These are phyloP conservation scores for Butastur rufipennis DNA, from an alignment of 2,113 vertebrate genomes.

Conservation along the genomic window DNA sequence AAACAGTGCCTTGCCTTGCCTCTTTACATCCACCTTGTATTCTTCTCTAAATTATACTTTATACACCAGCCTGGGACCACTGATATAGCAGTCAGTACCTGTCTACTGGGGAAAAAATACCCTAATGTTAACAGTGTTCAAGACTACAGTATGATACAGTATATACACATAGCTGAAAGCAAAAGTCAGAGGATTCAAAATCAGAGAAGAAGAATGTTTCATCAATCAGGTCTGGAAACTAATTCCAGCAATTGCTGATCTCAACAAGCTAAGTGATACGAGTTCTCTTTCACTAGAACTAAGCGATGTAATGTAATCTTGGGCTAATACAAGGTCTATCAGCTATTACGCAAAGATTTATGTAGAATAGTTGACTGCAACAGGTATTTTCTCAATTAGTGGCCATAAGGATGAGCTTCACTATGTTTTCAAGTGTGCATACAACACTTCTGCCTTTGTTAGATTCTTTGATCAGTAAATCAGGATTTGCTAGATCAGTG, in stretches of 20 bases:
- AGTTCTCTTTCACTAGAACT: constrained; percentile 57
- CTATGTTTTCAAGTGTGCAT: constrained; percentile 59
- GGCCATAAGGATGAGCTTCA: constrained; percentile 50
- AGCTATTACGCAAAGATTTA: constrained; percentile 26
- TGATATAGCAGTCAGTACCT: constrained; percentile 59
- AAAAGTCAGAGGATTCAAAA: constrained; percentile 59
- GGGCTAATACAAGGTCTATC: constrained; percentile 48
- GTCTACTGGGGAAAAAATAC: constrained; percentile 44
- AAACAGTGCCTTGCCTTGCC: constrained; percentile 58
- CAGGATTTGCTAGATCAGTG: constrained; percentile 44
- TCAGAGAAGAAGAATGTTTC: constrained; percentile 58
- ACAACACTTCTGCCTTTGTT: constrained; percentile 32
- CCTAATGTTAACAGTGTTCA: constrained; percentile 73
- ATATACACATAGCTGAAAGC: constrained; percentile 72
- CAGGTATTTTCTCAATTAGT: constrained; percentile 55
- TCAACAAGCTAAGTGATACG: constrained; percentile 63
- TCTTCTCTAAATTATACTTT: constrained; percentile 53
- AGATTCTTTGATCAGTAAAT: constrained; percentile 55
- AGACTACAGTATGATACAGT: constrained; percentile 75
- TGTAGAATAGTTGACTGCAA: constrained; percentile 44
- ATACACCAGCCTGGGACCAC: constrained; percentile 57
- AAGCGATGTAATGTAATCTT: constrained; percentile 29
- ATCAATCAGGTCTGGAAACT: constrained; percentile 68
- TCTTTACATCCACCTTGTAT: constrained; percentile 56
- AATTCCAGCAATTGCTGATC: constrained; percentile 62